A percentile compares a stretch with the other conserved stretches of the same genome.
Evolutionary conservation across 2,797 vertebrate species (phyloP).

Genomic region (Bovichtus diacanthus): DNA sequence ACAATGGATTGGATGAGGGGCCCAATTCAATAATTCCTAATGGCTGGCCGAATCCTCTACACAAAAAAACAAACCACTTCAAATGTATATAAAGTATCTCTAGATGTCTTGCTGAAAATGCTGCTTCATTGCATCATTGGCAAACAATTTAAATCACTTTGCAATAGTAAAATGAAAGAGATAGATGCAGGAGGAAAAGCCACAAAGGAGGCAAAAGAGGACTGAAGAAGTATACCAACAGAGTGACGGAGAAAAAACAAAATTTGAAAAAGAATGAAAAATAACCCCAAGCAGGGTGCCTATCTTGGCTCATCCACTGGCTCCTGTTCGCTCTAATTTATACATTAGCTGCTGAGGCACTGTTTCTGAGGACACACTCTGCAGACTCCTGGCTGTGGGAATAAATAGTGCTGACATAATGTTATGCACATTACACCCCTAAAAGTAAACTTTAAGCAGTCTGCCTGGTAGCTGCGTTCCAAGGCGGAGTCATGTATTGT

Average conservation of each 20-base stretch:
- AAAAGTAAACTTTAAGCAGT: conserved; percentile 57
- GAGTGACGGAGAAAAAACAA: neutral
- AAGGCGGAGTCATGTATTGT: conserved; percentile 41
- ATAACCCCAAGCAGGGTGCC: conserved; percentile 31
- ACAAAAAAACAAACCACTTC: neutral
- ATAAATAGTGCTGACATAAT: conserved; percentile 68
- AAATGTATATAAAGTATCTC: neutral
- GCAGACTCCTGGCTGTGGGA: conserved; percentile 52
- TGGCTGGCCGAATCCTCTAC: too few relatives aligned
- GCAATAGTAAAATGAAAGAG: conserved; percentile 10
- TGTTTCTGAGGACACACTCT: conserved; percentile 49
- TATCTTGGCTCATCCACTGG: conserved; percentile 41
- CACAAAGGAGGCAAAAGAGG: neutral
- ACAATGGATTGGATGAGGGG: too few relatives aligned
- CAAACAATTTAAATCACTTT: conserved; percentile 23
- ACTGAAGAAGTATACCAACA: conserved; percentile 5
- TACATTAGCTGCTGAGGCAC: conserved; percentile 60
- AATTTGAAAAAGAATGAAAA: conserved; percentile 59
- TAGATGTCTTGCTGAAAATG: conserved; percentile 26
- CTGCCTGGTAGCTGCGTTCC: conserved; percentile 40
- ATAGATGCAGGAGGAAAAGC: neutral
- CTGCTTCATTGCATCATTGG: conserved; percentile 36
- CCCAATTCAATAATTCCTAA: too few relatives aligned
- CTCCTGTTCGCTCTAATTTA: conserved; percentile 60
- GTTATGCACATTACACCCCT: conserved; percentile 53